Evolutionary conservation across 2,113 vertebrate genomes (phyloP), one percentile per base, ranked within the genome.

Genomic region (Uria aalge): DNA sequence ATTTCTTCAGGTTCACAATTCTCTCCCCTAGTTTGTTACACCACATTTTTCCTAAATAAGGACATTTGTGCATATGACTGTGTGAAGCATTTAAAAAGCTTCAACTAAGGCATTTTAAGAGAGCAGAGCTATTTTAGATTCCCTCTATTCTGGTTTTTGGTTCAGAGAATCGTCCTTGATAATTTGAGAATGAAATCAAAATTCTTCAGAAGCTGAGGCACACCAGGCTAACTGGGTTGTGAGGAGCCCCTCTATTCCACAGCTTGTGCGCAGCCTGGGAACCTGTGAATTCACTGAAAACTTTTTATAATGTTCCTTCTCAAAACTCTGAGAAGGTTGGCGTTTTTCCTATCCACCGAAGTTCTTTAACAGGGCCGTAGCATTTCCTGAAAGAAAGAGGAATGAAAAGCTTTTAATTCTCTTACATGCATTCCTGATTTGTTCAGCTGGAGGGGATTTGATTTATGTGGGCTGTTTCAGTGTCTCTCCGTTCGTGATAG

Each of bases 381-480:
- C 45, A 67, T 91, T 94, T 78, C 43, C 69, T 95, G 34, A 72
- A 82, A 95, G 80, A 83, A 60, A 91, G 36, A 72, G 67, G 66
- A 96, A 95, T 41, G 9, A 91, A 97, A 91, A 93, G 10, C 57
- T 75, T 89, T 94, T 92, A 38, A 41, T 85, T 95, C 71, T 96
- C 55, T 96, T 57, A 72, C 20, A 74, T 43, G 62, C 50, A 48
- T 85, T 94, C 40, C 81, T 85, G 84, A 82, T 94, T 83, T 72
- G 73, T 95, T 96, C 85, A 93, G 55, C 55, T 73, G 22, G 86
- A 91, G 80, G 80, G 87, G 55, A 57, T 85, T 86, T 87, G 56
- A 60, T 85, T 86, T 87, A 84, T 50, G 6, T 53, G 73, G 48
- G 47, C 22, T 84, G 67, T 56, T 94, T 94, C 94, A 56, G 40